These are phyloP conservation scores for Sebastes variabilis DNA, from an alignment of 2,797 vertebrate species.

Conservation along the genomic window DNA sequence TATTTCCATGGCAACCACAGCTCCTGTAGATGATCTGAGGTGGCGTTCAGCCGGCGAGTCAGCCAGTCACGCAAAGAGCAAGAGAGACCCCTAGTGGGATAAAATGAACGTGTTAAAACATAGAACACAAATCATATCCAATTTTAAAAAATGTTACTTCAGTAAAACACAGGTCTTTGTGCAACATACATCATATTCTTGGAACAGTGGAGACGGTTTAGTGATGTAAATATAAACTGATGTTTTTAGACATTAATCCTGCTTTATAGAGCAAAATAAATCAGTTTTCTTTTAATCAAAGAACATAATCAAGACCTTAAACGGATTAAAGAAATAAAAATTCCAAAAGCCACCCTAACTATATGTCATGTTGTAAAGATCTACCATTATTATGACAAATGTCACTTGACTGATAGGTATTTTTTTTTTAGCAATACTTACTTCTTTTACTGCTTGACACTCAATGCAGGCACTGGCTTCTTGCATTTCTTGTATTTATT, in stretches of 20 bases:
- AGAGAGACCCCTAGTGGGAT: constrained; percentile 80
- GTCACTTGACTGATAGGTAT: neutral
- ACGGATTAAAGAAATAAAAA: neutral
- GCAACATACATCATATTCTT: neutral
- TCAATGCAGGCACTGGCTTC: neutral
- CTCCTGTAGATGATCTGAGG: constrained; percentile 77
- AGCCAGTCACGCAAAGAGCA: constrained; percentile 41
- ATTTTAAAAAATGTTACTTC: neutral
- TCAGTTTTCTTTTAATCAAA: neutral
- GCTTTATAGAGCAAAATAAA: neutral
- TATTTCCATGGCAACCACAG: constrained; percentile 87
- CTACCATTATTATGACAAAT: neutral
- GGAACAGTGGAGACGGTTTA: neutral
- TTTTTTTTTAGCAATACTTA: neutral
- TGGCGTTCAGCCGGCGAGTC: constrained; percentile 34
- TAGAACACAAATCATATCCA: neutral
- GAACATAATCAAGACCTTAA: neutral
- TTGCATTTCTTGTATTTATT: neutral
- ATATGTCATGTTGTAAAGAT: neutral
- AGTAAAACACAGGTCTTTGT: neutral
- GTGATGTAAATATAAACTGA: neutral
- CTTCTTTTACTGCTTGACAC: neutral
- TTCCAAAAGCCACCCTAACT: neutral
- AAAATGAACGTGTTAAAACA: neutral
- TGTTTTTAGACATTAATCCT: neutral